Percentiles rank a stretch among this genome's conserved stretches.
Conservation (phyloP, 2,113 vertebrate genomes). For the Colistium nudipinnis region DNA sequence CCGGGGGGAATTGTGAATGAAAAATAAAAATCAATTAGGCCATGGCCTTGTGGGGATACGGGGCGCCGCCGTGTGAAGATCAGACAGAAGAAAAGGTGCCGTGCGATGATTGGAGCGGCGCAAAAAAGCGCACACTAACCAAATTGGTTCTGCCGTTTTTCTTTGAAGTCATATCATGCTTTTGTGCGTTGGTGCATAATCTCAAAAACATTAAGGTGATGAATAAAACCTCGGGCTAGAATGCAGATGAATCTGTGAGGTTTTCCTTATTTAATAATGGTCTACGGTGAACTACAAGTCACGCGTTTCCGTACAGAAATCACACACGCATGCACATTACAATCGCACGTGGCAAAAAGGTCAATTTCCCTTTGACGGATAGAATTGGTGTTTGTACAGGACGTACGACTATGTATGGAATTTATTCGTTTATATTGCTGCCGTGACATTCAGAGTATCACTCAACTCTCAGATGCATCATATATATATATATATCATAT, state of each 20-base stretch:
- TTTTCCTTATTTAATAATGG: not conserved
- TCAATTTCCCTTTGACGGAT: too few species aligned
- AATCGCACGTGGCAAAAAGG: too few species aligned
- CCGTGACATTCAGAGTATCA: not conserved
- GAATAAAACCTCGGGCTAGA: not conserved
- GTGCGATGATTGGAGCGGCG: conserved; percentile 61
- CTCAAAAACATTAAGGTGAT: not conserved
- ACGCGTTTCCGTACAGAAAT: too few species aligned
- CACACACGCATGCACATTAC: too few species aligned
- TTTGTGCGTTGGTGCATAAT: conserved; percentile 43
- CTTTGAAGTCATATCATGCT: conserved; percentile 58
- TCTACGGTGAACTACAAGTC: too few species aligned
- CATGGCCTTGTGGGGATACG: conserved; percentile 78
- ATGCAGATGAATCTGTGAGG: not conserved
- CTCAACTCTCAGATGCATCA: not conserved
- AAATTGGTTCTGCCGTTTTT: conserved; percentile 76
- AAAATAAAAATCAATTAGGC: conserved; percentile 88
- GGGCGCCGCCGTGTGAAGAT: conserved; percentile 76
- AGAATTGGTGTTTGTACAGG: too few species aligned
- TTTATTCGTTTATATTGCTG: not conserved
- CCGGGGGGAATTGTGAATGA: conserved; percentile 80
- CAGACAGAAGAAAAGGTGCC: conserved; percentile 68
- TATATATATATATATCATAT: not conserved
- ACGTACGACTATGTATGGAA: too few species aligned
- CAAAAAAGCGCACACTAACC: conserved; percentile 74